Conservation (phyloP, 2,888 invertebrate genomes). For the Sarcophaga subvicina region DNA sequence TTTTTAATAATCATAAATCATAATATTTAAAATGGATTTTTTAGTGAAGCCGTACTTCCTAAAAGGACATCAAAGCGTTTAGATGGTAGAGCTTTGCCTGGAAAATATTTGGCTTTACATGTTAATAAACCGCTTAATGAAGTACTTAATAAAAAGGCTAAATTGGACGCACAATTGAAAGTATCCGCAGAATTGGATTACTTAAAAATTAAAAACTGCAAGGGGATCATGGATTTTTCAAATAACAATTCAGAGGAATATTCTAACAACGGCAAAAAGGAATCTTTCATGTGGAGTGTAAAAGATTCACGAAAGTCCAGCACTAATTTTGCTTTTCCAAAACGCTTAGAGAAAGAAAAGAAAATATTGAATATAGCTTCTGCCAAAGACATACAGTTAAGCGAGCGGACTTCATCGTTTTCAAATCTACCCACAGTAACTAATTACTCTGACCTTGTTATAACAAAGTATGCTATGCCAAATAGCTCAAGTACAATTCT, state of each 20-base stretch:
- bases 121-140: constrained; percentile 44
- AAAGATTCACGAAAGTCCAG: no score
- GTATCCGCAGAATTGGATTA: not conserved
- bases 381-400: not conserved
- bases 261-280: no score
- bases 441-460: constrained; percentile 31
- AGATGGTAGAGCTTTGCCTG: constrained; percentile 22
- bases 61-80: constrained; percentile 38
- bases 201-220: not conserved
- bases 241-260: no score
- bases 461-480: constrained; percentile 35
- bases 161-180: not conserved
- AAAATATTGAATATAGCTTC: not conserved
- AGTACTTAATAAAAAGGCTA: not conserved
- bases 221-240: no score
- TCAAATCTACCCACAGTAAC: not conserved
- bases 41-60: not conserved
- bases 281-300: no score
- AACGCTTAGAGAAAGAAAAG: no score
- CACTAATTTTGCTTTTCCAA: no score
- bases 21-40: not conserved
- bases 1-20: not conserved
- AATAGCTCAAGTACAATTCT: not conserved
- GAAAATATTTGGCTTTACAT: constrained; percentile 33
- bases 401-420: not conserved